phyloP scores from a whole-genome alignment of 2,113 vertebrate species.

The Hepsetus odoe region DNA sequence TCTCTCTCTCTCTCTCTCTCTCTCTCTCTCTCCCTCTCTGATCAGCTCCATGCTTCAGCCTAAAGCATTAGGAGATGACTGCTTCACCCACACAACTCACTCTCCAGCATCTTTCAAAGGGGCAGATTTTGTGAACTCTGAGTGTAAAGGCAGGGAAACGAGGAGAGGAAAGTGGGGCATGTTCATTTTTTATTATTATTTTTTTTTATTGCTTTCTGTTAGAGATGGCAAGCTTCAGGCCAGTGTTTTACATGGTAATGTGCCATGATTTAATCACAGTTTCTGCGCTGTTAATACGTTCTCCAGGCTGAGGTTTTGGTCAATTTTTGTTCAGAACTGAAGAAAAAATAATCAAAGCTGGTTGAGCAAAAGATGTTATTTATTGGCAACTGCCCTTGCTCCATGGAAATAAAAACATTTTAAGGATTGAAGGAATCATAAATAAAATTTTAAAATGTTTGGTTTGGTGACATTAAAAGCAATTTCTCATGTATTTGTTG shows the following conservation, averaged over 20 bases:
- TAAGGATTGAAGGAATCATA: too few relatives aligned
- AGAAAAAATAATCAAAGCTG: too few relatives aligned
- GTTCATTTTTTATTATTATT: slow-evolving; percentile 32
- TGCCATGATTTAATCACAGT: neutral
- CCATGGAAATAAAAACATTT: too few relatives aligned
- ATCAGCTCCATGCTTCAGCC: neutral
- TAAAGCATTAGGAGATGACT: slow-evolving; percentile 1
- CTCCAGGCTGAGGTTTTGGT: neutral
- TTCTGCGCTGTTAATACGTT: neutral
- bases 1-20: slow-evolving; percentile 10
- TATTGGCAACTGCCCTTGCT: too few relatives aligned
- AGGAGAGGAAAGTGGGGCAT: slow-evolving; percentile 3
- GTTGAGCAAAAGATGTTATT: too few relatives aligned
- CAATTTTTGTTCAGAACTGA: neutral
- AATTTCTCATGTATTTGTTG: too few relatives aligned
- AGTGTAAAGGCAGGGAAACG: slow-evolving; percentile 18
- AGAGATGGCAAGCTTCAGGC: neutral
- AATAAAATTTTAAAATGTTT: too few relatives aligned
- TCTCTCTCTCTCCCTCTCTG: slow-evolving; percentile 18
- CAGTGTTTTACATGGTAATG: slow-evolving; percentile 1
- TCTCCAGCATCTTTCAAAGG: slow-evolving; percentile 19
- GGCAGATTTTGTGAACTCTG: neutral
- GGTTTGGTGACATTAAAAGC: too few relatives aligned
- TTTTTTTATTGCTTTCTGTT: slow-evolving; percentile 3
- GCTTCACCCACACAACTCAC: neutral